Evolutionary conservation across 2,113 vertebrate genomes (phyloP).

Genomic region (Anhinga anhinga): DNA sequence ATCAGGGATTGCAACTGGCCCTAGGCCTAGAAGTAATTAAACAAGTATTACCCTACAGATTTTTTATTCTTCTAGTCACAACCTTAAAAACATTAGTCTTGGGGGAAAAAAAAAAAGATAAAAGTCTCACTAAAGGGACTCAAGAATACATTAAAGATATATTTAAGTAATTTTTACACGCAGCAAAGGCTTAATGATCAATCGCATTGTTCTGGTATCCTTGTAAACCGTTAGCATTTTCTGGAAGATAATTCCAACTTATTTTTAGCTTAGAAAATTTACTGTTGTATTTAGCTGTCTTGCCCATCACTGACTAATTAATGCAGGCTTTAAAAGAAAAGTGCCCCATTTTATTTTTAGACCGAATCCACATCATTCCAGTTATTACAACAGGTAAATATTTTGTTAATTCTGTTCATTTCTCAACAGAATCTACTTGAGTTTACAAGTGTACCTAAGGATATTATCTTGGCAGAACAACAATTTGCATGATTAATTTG

Average conservation of each 20-base stretch:
- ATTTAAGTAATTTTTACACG: background rate
- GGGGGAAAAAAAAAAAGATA: no score
- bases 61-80: background rate
- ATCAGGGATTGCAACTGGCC: background rate
- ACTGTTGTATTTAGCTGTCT: background rate
- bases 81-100: background rate
- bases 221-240: background rate
- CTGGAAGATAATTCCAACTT: background rate
- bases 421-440: background rate
- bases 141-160: background rate
- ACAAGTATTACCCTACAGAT: background rate
- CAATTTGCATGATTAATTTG: conserved; percentile 4
- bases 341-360: background rate
- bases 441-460: conserved; percentile 27
- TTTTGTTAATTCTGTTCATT: background rate
- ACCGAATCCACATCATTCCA: background rate
- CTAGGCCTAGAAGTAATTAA: background rate
- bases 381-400: background rate
- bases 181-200: background rate
- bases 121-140: background rate
- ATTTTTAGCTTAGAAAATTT: background rate
- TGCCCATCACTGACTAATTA: background rate
- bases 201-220: background rate
- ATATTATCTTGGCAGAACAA: conserved; percentile 24
- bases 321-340: background rate